A percentile compares a stretch with the other conserved stretches of the same genome.
Evolutionary conservation across 2,888 invertebrate genomes (phyloP).

Genomic region (Macaria liturata): DNA sequence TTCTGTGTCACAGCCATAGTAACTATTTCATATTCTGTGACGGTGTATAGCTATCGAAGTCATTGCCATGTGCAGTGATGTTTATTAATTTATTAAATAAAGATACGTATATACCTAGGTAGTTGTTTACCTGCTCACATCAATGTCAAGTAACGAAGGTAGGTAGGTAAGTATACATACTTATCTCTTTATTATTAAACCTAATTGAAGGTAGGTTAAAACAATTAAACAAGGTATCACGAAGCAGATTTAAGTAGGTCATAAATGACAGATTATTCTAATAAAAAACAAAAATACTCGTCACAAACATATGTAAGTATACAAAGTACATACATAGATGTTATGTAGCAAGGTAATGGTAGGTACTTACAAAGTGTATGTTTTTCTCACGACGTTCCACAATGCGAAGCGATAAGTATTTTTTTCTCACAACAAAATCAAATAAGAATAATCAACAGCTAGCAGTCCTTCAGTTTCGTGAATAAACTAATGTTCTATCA

Average conservation of each 20-base stretch:
- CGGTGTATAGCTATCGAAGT: conserved; percentile 22
- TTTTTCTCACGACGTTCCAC: conserved; percentile 66
- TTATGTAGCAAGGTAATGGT: conserved; percentile 28
- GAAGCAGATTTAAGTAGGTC: conserved; percentile 6
- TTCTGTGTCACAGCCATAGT: conserved; percentile 10
- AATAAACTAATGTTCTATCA: conserved; percentile 44
- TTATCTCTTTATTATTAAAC: not conserved
- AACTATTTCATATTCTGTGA: conserved; percentile 15
- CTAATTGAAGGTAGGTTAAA: not conserved
- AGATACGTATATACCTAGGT: conserved; percentile 9
- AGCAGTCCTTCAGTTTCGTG: conserved; percentile 19
- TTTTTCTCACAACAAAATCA: conserved; percentile 45
- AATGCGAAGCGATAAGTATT: conserved; percentile 49
- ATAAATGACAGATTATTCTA: conserved; percentile 7
- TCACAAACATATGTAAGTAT: conserved; percentile 4
- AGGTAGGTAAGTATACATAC: not conserved
- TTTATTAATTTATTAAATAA: conserved; percentile 28
- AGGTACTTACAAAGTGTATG: conserved; percentile 58
- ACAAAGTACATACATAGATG: conserved; percentile 12
- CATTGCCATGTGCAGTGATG: conserved; percentile 31
- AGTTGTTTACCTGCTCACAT: conserved; percentile 20
- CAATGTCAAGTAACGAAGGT: conserved; percentile 21
- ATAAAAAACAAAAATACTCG: conserved; percentile 2
- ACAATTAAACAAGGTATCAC: not conserved
- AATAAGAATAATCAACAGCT: conserved; percentile 31